phyloP scores from a whole-genome alignment of 2,797 vertebrate species.

The Sarcophilus harrisii region DNA sequence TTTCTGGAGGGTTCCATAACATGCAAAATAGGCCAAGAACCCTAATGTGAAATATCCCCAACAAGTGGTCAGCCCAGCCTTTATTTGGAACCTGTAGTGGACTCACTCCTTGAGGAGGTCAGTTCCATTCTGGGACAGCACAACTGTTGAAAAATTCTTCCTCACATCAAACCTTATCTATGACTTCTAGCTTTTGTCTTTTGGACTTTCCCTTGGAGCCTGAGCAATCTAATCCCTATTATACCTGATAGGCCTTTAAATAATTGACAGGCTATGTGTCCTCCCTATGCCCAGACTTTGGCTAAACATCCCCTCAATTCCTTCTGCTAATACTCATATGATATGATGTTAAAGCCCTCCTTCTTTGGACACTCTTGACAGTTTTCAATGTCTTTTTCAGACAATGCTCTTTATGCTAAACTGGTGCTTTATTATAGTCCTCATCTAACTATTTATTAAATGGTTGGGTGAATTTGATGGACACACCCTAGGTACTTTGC shows the following conservation, averaged over 20 bases:
- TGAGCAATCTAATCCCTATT: not conserved
- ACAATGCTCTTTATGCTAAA: not conserved
- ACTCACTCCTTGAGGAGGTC: not conserved
- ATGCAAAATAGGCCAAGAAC: not conserved
- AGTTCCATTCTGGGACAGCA: not conserved
- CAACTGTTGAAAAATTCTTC: not conserved
- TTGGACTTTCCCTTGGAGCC: not conserved
- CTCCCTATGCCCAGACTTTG: not conserved
- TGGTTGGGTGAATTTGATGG: not conserved
- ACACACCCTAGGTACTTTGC: not conserved
- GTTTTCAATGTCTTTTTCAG: not conserved
- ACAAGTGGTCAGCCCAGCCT: not conserved
- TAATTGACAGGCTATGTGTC: not conserved
- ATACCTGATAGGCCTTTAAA: not conserved
- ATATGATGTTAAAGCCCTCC: not conserved
- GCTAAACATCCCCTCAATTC: not conserved
- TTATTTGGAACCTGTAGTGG: not conserved
- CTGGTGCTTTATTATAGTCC: not conserved
- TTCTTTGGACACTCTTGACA: not conserved
- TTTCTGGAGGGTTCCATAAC: not conserved
- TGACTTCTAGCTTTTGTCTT: not conserved
- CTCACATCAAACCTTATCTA: not conserved
- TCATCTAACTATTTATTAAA: not conserved
- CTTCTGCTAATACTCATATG: not conserved
- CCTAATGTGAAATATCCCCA: not conserved